Percentiles rank a stretch among this genome's conserved stretches.
phyloP scores from a whole-genome alignment of 2,888 invertebrate genomes.

The Bimastos eiseni region DNA sequence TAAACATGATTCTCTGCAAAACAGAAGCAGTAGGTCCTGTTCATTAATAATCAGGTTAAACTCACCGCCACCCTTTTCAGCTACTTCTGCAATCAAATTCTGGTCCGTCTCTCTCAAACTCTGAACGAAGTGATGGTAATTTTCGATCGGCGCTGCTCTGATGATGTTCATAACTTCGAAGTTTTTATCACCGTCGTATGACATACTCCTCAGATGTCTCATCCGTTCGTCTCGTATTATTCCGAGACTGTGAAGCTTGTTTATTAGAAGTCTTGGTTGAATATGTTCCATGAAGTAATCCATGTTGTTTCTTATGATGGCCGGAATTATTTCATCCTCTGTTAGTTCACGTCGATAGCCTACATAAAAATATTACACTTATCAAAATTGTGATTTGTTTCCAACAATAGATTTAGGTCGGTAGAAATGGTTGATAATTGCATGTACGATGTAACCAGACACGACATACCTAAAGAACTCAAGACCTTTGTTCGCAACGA shows the following conservation, averaged over 20 bases:
- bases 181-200: not conserved
- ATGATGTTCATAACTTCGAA: not conserved
- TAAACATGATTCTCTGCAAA: no score
- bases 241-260: not conserved
- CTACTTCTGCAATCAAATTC: not conserved
- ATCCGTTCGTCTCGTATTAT: not conserved
- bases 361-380: not conserved
- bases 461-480: no score
- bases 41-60: not conserved
- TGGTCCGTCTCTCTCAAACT: conserved; percentile 1
- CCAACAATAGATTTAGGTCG: not conserved
- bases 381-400: not conserved
- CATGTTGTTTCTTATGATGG: conserved; percentile 2
- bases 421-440: no score
- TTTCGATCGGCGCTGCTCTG: not conserved
- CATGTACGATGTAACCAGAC: no score
- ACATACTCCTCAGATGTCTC: not conserved
- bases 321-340: not conserved
- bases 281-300: conserved; percentile 7
- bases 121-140: not conserved
- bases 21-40: not conserved
- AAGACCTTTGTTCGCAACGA: no score
- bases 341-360: not conserved
- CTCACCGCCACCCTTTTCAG: conserved; percentile 3
- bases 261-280: not conserved